Base-by-base conservation (phyloP, 2,113 vertebrate species). In the Anoura caudifer region DNA sequence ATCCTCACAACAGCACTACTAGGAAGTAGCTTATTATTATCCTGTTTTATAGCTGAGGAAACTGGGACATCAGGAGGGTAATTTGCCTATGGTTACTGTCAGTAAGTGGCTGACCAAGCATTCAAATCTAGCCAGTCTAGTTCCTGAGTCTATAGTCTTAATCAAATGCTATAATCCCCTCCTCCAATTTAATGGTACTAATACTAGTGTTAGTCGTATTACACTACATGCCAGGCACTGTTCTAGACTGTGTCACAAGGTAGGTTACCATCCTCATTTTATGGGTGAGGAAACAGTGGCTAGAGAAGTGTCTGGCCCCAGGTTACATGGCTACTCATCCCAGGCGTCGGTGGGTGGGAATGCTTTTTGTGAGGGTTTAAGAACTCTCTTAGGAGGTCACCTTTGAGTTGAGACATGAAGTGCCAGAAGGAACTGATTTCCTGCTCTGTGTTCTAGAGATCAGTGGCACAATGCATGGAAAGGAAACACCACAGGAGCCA, bases 31-130 rank as follows among this genome's bases (percentile, higher is more conserved):
- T 95, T 93, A 79, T 97, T 92, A 94, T 92, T 61, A 91, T 86
- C 72, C 61, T 24, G 67, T 41, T 97, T 97, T 83, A 88, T 95
- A 96, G 87, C 90, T 84, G 65, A 97, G 94, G 38, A 96, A 97
- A 95, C 87, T 93, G 75, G 94, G 92, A 84, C 87, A 96, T 84
- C 22, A 20, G 59, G 45, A 94, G 72, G 50, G 50, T 84, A 87
- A 90, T 96, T 93, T 97, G 83, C 75, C 54, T 81, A 84, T 87
- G 65, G 65, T 94, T 80, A 73, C 72, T 77, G 47, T 77, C 36
- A 33, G 70, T 79, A 91, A 94, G 19, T 86, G 69, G 31, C 85
- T 41, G 41, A 88, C 63, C 47, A 59, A 61, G 67, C 41, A 91
- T 80, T 97, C 89, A 95, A 87, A 94, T 63, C n/a, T 43, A 61